These are phyloP conservation scores for Rosalia funebris DNA, from an alignment of 2,888 invertebrate genomes.

Conservation along the genomic window DNA sequence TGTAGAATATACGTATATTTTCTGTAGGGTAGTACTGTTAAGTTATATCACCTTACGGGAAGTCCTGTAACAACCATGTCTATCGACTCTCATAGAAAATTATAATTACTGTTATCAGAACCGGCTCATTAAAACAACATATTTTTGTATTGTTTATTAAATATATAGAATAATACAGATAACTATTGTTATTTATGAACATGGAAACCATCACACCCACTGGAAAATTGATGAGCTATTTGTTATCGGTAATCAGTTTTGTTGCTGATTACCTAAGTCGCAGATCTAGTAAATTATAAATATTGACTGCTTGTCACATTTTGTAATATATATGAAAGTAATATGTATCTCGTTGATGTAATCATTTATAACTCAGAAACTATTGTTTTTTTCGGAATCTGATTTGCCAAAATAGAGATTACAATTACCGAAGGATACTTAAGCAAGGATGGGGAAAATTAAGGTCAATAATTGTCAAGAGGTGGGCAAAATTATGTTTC, in stretches of 20 bases:
- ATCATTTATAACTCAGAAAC: not conserved
- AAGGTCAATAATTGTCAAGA: too few species aligned
- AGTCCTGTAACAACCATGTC: too few species aligned
- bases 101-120: not conserved
- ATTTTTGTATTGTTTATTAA: conserved; percentile 8
- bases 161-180: conserved; percentile 17
- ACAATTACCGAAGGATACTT: too few species aligned
- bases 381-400: too few species aligned
- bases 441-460: too few species aligned
- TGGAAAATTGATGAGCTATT: conserved; percentile 15
- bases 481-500: too few species aligned
- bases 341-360: not conserved
- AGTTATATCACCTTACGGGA: too few species aligned
- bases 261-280: conserved; percentile 8
- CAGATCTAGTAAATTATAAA: not conserved
- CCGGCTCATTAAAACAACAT: not conserved
- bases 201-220: conserved; percentile 1
- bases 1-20: too few species aligned
- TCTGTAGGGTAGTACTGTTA: too few species aligned
- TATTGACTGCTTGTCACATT: not conserved
- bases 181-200: conserved; percentile 15
- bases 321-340: not conserved
- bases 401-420: too few species aligned
- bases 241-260: conserved; percentile 10
- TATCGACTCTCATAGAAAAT: not conserved